phyloP scores from a whole-genome alignment of 2,113 vertebrate species.

The Coregonus clupeaformis region DNA sequence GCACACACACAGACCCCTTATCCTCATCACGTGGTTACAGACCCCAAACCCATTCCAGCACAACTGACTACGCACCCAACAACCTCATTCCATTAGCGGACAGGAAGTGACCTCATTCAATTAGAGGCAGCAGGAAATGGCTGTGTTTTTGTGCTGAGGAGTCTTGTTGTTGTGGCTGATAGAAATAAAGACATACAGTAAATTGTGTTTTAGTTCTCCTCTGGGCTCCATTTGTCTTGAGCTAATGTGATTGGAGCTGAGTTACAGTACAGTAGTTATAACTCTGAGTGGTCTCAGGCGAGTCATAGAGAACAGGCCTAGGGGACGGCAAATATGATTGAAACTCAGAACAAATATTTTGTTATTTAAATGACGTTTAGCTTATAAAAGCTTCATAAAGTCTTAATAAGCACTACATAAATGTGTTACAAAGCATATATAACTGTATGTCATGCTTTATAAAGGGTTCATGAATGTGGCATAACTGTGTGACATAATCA shows the following conservation, averaged over 20 bases:
- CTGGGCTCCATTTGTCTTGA: slow-evolving; percentile 21
- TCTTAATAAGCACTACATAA: too few relatives aligned
- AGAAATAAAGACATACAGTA: slow-evolving; percentile 23
- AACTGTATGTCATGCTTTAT: too few relatives aligned
- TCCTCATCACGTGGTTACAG: too few relatives aligned
- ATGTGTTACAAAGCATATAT: too few relatives aligned
- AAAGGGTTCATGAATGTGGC: too few relatives aligned
- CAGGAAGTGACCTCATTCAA: slow-evolving; percentile 12
- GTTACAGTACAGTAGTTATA: slow-evolving; percentile 10
- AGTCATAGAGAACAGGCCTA: slow-evolving; percentile 13
- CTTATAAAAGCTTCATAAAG: too few relatives aligned
- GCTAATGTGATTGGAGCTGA: slow-evolving; percentile 45
- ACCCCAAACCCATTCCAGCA: neutral
- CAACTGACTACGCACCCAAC: too few relatives aligned
- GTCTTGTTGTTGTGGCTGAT: neutral
- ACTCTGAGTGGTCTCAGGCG: slow-evolving; percentile 24
- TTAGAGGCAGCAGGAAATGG: slow-evolving; percentile 5
- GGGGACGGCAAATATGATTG: neutral
- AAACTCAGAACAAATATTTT: slow-evolving; percentile 10
- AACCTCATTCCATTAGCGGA: slow-evolving; percentile 4
- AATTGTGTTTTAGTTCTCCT: slow-evolving; percentile 34
- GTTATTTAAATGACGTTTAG: too few relatives aligned
- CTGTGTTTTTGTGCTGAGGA: neutral
- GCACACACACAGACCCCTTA: neutral
- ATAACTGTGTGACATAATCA: too few relatives aligned